These are phyloP conservation scores for Oxyura jamaicensis DNA, from an alignment of 2,113 vertebrate genomes.

Conservation along the genomic window DNA sequence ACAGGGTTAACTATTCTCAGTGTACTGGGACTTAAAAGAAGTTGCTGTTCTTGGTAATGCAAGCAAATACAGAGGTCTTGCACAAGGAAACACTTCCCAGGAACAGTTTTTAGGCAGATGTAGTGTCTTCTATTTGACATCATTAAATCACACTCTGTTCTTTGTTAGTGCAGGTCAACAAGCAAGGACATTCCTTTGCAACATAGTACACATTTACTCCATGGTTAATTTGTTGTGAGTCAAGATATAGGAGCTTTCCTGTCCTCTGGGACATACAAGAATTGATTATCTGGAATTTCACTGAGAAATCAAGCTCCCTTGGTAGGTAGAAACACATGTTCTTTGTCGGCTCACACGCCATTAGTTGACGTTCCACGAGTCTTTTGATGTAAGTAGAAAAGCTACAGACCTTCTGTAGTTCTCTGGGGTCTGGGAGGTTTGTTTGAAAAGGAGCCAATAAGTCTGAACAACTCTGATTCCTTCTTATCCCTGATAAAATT, in stretches of 20 bases:
- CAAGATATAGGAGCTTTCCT: neutral
- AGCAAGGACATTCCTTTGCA: neutral
- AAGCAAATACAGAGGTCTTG: neutral
- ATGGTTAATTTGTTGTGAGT: neutral
- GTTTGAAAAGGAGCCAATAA: neutral
- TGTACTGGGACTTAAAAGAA: neutral
- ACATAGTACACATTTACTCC: neutral
- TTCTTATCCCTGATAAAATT: neutral
- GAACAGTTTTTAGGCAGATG: neutral
- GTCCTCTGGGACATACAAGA: neutral
- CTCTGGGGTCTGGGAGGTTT: neutral
- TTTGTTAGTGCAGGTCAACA: neutral
- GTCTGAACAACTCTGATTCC: neutral
- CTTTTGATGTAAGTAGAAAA: constrained; percentile 5
- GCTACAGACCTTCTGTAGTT: neutral
- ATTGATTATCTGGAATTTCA: constrained; percentile 27
- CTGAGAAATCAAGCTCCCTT: neutral
- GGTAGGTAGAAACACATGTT: neutral
- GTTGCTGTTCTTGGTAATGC: neutral
- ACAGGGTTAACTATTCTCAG: neutral
- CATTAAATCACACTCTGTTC: neutral
- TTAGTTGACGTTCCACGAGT: neutral
- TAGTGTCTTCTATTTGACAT: neutral
- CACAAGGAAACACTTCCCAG: neutral
- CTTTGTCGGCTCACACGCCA: accelerated